Evolutionary conservation across 2,797 vertebrate species (phyloP).

Genomic region (Melopsittacus undulatus): DNA sequence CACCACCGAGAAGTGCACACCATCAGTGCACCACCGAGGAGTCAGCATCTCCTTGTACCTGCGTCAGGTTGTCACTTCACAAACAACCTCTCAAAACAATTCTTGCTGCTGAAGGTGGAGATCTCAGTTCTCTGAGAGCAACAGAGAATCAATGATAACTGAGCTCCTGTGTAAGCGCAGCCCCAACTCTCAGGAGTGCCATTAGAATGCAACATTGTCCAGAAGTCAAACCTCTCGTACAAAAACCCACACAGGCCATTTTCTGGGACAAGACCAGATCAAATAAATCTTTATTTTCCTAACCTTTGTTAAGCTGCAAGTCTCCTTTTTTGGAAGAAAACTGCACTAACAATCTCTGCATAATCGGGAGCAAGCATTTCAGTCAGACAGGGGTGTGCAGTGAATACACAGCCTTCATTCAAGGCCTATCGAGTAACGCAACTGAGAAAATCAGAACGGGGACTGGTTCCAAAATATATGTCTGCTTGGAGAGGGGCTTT

Average conservation of each 20-base stretch:
- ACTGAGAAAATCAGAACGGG: neutral
- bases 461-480: constrained; percentile 25
- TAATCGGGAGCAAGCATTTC: neutral
- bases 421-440: neutral
- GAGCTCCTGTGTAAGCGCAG: constrained; percentile 74
- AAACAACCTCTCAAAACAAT: constrained; percentile 54
- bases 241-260: constrained; percentile 46
- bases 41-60: constrained; percentile 20
- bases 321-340: constrained; percentile 67
- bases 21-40: neutral
- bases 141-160: constrained; percentile 80
- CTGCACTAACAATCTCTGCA: neutral
- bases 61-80: constrained; percentile 10
- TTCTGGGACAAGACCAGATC: constrained; percentile 68
- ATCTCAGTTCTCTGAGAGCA: constrained; percentile 68
- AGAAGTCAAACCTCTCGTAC: constrained; percentile 71
- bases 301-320: constrained; percentile 56
- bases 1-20: neutral
- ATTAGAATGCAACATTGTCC: constrained; percentile 72
- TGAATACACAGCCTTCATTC: neutral
- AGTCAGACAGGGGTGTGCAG: neutral
- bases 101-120: constrained; percentile 48
- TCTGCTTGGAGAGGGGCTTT: neutral
- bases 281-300: constrained; percentile 66
- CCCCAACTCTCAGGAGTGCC: constrained; percentile 69